Percentiles rank a stretch among this genome's conserved stretches.
These are phyloP conservation scores for Anoplophora glabripennis DNA, from an alignment of 1,140 invertebrate species.

Conservation along the genomic window DNA sequence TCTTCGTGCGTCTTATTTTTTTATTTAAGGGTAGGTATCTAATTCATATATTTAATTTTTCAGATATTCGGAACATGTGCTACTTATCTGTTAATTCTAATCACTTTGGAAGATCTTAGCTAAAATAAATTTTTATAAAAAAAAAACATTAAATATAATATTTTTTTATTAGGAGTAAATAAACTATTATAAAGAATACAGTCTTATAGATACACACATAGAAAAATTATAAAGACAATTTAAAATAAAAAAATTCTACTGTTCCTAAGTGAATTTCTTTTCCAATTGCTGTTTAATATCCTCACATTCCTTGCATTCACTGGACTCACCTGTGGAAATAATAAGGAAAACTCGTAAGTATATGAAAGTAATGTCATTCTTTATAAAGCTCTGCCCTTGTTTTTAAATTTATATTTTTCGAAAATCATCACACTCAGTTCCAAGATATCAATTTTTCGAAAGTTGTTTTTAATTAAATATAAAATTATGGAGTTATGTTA, in stretches of 20 bases:
- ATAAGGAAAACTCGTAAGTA: no score
- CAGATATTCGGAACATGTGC: slow-evolving; percentile 5
- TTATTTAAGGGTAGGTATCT: no score
- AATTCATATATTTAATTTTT: neutral
- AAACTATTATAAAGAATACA: slow-evolving; percentile 8
- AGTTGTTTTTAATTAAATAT: no score
- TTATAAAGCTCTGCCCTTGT: no score
- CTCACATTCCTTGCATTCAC: slow-evolving; percentile 8
- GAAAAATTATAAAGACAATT: neutral
- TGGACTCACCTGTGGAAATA: neutral
- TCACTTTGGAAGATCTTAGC: neutral
- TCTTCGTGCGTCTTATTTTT: no score
- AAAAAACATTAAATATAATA: slow-evolving; percentile 2
- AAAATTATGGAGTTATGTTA: no score
- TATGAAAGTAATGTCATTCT: no score
- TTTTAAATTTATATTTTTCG: no score
- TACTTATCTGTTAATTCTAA: neutral
- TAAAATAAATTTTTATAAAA: neutral
- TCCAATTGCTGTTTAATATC: slow-evolving; percentile 6
- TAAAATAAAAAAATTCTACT: neutral
- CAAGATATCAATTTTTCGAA: no score
- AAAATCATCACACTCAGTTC: no score
- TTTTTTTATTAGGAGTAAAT: neutral
- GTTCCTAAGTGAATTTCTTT: neutral
- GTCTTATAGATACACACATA: neutral